Conservation (phyloP, 2,113 vertebrate genomes). For the Aspiorhynchus laticeps region DNA sequence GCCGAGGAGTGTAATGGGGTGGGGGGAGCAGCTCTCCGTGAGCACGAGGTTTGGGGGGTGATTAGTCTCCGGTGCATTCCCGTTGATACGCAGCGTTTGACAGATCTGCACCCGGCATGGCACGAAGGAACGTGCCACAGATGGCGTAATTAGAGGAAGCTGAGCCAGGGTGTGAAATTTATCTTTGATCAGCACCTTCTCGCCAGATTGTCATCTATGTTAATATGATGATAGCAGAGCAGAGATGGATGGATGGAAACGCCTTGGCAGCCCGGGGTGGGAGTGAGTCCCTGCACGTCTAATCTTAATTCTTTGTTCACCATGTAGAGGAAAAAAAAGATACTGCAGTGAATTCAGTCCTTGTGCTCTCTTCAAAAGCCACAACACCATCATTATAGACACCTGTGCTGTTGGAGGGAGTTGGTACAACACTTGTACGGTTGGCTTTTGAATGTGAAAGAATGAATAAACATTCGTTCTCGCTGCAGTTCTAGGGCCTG, state of each 20-base stretch:
- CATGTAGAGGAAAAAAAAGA: background rate
- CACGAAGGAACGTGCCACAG: slow-evolving; percentile 91
- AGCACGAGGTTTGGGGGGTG: slow-evolving; percentile 68
- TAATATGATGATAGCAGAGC: slow-evolving; percentile 97
- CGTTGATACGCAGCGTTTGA: slow-evolving; percentile 90
- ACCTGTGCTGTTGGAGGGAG: slow-evolving; percentile 25
- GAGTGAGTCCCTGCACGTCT: slow-evolving; percentile 70
- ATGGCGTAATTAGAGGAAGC: slow-evolving; percentile 99
- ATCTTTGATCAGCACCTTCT: slow-evolving; percentile 99
- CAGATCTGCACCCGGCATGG: slow-evolving; percentile 89
- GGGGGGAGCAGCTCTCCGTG: slow-evolving; percentile 72
- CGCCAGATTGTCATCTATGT: slow-evolving; percentile 99
- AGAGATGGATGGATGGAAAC: slow-evolving; percentile 90
- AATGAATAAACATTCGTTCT: slow-evolving; percentile 39
- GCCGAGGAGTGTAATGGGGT: slow-evolving; percentile 76
- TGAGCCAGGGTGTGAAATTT: slow-evolving; percentile 97
- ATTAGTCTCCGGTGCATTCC: slow-evolving; percentile 91
- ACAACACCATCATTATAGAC: slow-evolving; percentile 33
- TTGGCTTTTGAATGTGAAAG: background rate
- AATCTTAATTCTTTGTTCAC: slow-evolving; percentile 78
- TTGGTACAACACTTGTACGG: background rate
- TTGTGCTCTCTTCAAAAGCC: slow-evolving; percentile 26
- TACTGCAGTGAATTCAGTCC: slow-evolving; percentile 14
- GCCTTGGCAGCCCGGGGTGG: slow-evolving; percentile 87
- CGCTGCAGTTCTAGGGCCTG: background rate